Conservation (phyloP, 2,113 vertebrate genomes). For the Nerophis ophidion region DNA sequence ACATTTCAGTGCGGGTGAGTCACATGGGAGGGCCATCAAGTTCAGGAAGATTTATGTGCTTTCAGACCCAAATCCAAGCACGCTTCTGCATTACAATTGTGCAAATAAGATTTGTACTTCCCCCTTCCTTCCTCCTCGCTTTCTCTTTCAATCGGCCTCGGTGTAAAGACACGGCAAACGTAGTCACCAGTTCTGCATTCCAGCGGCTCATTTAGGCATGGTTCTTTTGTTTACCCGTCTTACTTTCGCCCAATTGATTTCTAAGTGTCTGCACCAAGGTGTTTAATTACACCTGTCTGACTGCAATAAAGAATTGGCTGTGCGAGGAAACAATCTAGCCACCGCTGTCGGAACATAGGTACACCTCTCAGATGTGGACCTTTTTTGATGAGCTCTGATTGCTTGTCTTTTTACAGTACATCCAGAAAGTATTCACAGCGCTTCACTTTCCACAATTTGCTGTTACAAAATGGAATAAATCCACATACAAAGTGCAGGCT, state of each 20-base stretch:
- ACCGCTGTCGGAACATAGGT: too few relatives aligned
- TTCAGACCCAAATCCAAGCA: not conserved
- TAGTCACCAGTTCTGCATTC: slow-evolving; percentile 36
- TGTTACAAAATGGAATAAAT: too few relatives aligned
- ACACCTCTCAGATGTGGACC: too few relatives aligned
- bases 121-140: slow-evolving; percentile 6
- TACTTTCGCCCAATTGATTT: too few relatives aligned
- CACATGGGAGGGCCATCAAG: not conserved
- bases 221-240: slow-evolving; percentile 9
- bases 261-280: too few relatives aligned
- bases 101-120: slow-evolving; percentile 24
- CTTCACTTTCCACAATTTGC: too few relatives aligned
- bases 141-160: slow-evolving; percentile 4
- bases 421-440: too few relatives aligned
- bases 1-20: slow-evolving; percentile 9
- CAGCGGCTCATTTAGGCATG: slow-evolving; percentile 18
- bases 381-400: slow-evolving; percentile 5
- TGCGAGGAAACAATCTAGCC: too few relatives aligned
- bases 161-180: slow-evolving; percentile 49
- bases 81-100: slow-evolving; percentile 14
- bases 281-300: too few relatives aligned
- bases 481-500: too few relatives aligned
- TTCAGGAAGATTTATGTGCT: not conserved
- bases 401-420: not conserved
- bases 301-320: too few relatives aligned